Evolutionary conservation across 2,888 invertebrate genomes (phyloP).

Genomic region (Rhagonycha lutea): DNA sequence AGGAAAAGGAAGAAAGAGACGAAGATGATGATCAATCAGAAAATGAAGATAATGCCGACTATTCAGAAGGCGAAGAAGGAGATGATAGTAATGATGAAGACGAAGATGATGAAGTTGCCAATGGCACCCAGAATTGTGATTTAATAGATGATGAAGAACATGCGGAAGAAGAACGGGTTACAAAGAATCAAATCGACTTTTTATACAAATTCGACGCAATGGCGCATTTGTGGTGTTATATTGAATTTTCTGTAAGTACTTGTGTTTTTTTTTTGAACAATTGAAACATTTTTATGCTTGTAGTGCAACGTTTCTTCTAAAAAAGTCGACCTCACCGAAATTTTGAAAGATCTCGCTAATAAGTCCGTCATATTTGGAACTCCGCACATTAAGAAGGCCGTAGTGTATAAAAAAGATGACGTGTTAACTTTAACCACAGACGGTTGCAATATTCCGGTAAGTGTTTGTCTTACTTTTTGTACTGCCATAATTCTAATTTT

Average conservation of each 20-base stretch:
- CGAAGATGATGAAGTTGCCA: slow-evolving; percentile 47
- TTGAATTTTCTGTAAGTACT: slow-evolving; percentile 70
- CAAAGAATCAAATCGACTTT: not conserved
- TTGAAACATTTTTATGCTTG: not conserved
- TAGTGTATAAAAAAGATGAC: slow-evolving; percentile 72
- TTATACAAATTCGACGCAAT: slow-evolving; percentile 77
- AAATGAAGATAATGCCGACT: not conserved
- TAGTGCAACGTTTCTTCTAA: slow-evolving; percentile 64
- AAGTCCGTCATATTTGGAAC: slow-evolving; percentile 81
- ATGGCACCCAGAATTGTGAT: not conserved
- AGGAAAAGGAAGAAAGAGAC: slow-evolving; percentile 60
- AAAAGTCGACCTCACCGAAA: slow-evolving; percentile 75
- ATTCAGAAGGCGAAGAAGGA: slow-evolving; percentile 51
- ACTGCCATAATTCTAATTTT: not conserved
- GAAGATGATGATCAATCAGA: slow-evolving; percentile 62
- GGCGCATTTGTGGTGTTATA: slow-evolving; percentile 81
- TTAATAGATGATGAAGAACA: slow-evolving; percentile 55
- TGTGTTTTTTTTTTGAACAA: not conserved
- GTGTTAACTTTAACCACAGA: slow-evolving; percentile 83
- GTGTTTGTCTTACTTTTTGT: slow-evolving; percentile 23
- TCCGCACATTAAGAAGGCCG: slow-evolving; percentile 80
- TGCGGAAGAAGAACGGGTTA: slow-evolving; percentile 70
- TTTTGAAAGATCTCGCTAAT: slow-evolving; percentile 70
- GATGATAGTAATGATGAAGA: slow-evolving; percentile 44
- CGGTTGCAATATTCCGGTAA: slow-evolving; percentile 85